Percentiles rank a stretch among this genome's conserved stretches.
These are phyloP conservation scores for Meiosimyza platycephala DNA, from an alignment of 2,888 invertebrate species.

Conservation along the genomic window DNA sequence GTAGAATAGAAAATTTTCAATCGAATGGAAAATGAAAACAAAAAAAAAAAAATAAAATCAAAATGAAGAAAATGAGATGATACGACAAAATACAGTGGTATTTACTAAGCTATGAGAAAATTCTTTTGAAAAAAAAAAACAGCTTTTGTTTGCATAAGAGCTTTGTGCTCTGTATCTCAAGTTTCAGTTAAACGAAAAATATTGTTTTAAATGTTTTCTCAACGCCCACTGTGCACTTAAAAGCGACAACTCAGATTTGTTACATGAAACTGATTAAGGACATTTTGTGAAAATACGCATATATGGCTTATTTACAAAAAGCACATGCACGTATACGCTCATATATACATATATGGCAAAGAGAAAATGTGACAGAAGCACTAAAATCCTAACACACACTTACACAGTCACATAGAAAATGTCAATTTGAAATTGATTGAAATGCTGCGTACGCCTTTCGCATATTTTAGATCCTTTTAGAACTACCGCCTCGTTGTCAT, in stretches of 20 bases:
- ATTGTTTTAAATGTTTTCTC: no score
- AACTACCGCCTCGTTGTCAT: no score
- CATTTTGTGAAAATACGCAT: slow-evolving; percentile 5
- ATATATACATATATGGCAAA: not conserved
- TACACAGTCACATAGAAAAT: slow-evolving; percentile 12
- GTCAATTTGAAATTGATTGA: slow-evolving; percentile 23
- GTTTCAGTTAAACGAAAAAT: no score
- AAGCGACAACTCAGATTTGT: not conserved
- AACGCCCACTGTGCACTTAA: no score
- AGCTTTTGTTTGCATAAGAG: no score
- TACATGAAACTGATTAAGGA: slow-evolving; percentile 17
- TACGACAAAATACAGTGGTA: not conserved
- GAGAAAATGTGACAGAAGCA: not conserved
- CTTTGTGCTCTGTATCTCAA: no score
- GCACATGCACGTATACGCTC: not conserved
- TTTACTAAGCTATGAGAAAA: no score
- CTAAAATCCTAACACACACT: not conserved
- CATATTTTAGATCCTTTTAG: no score
- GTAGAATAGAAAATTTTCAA: not conserved
- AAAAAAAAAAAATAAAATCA: not conserved
- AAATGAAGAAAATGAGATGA: not conserved
- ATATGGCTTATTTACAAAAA: not conserved
- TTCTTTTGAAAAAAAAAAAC: no score
- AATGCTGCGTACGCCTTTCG: not conserved
- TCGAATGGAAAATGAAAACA: not conserved